Percentiles rank a stretch among this genome's conserved stretches.
phyloP scores from a whole-genome alignment of 2,888 invertebrate genomes.

The Drosophila quasianomalipes region DNA sequence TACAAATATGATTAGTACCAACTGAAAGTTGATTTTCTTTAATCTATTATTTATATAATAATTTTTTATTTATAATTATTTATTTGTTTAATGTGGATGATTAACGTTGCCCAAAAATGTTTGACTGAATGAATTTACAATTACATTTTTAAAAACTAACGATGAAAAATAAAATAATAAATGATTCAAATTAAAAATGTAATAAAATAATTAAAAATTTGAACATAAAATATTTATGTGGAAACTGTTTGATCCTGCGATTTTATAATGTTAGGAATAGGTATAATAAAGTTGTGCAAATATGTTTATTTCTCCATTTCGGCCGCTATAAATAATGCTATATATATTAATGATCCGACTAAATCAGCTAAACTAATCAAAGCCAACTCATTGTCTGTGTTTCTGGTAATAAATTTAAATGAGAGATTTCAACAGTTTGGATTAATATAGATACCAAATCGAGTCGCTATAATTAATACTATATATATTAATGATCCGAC shows the following conservation, averaged over 20 bases:
- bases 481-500: background rate
- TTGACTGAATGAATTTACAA: background rate
- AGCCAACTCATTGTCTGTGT: background rate
- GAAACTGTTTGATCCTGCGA: background rate
- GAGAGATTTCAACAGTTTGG: background rate
- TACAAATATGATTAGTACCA: background rate
- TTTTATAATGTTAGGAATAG: background rate
- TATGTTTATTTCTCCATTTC: background rate
- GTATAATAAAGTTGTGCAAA: constrained; percentile 5
- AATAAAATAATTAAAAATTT: too few species aligned
- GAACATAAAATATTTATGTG: background rate
- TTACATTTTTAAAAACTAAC: background rate
- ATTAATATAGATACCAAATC: background rate
- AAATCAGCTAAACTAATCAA: background rate
- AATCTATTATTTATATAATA: background rate
- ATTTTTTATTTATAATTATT: background rate
- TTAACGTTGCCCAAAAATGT: background rate
- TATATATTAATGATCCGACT: background rate
- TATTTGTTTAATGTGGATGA: background rate
- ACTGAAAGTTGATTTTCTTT: background rate
- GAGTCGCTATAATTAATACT: background rate
- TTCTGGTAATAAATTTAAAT: background rate
- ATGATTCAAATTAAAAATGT: background rate
- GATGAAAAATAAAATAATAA: background rate
- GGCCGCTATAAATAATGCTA: background rate